Percentiles rank a stretch among this genome's conserved stretches.
Conservation (phyloP, 2,113 vertebrate genomes). For the Heterocephalus glaber region DNA sequence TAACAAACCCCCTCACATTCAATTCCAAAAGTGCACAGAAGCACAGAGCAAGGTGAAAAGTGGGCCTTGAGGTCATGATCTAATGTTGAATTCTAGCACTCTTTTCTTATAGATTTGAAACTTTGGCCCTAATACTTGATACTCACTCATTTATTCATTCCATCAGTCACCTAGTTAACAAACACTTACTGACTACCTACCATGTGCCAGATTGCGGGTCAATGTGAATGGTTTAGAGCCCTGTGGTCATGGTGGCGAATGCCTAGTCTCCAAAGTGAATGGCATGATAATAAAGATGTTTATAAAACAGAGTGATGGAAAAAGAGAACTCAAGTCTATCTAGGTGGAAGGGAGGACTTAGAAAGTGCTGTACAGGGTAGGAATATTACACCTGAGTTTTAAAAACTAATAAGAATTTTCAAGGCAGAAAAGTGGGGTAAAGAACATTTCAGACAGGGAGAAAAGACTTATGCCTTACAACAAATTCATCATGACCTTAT, state of each 20-base stretch:
- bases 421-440: not conserved
- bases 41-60: not conserved
- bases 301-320: not conserved
- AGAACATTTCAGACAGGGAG: constrained; percentile 77
- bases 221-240: not conserved
- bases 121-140: not conserved
- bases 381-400: not conserved
- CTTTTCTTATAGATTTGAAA: not conserved
- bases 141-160: not conserved
- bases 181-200: not conserved
- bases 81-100: not conserved
- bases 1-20: not conserved
- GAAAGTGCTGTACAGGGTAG: not conserved
- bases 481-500: constrained; percentile 81
- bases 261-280: not conserved
- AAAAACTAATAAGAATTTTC: not conserved
- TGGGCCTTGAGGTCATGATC: not conserved
- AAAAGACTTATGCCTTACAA: constrained; percentile 80
- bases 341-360: not conserved
- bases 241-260: not conserved
- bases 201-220: not conserved
- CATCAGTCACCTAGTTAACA: not conserved
- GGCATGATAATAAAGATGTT: not conserved
- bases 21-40: not conserved
- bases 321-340: not conserved